These are phyloP conservation scores for Pelodytes ibericus DNA, from an alignment of 2,797 vertebrate species.

Conservation along the genomic window DNA sequence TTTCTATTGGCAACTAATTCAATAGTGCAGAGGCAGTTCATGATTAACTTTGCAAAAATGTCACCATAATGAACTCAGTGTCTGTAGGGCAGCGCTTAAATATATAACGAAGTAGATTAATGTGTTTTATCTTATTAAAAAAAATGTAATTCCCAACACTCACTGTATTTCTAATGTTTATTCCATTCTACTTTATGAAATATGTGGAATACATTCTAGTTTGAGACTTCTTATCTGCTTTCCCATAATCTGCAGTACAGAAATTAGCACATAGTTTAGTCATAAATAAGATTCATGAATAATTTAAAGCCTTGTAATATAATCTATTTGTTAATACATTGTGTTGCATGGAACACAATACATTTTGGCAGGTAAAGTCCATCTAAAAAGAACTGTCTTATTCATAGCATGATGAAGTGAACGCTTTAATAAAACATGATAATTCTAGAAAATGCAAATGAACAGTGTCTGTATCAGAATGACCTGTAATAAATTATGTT, in stretches of 20 bases:
- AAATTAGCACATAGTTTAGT: neutral
- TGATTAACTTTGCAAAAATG: constrained; percentile 49
- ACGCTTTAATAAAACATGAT: constrained; percentile 3
- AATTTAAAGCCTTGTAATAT: neutral
- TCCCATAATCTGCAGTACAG: neutral
- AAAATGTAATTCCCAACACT: neutral
- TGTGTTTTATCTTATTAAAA: neutral
- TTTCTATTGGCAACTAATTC: constrained; percentile 36
- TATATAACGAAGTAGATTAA: constrained; percentile 24
- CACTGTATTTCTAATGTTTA: neutral
- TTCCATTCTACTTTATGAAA: neutral
- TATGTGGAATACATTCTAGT: neutral
- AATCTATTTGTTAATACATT: neutral
- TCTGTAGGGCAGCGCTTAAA: constrained; percentile 38
- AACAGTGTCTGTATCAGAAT: neutral
- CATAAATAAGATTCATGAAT: neutral
- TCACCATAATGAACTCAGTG: constrained; percentile 48
- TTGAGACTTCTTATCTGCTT: neutral
- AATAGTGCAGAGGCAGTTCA: constrained; percentile 35
- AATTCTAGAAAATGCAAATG: neutral
- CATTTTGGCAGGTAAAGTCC: neutral
- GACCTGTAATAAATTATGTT: constrained; percentile 16
- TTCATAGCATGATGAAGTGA: neutral
- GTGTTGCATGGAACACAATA: neutral
- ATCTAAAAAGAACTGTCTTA: neutral